Conservation (phyloP, 2,888 invertebrate genomes). For the Pristionchus maxplancki region DNA sequence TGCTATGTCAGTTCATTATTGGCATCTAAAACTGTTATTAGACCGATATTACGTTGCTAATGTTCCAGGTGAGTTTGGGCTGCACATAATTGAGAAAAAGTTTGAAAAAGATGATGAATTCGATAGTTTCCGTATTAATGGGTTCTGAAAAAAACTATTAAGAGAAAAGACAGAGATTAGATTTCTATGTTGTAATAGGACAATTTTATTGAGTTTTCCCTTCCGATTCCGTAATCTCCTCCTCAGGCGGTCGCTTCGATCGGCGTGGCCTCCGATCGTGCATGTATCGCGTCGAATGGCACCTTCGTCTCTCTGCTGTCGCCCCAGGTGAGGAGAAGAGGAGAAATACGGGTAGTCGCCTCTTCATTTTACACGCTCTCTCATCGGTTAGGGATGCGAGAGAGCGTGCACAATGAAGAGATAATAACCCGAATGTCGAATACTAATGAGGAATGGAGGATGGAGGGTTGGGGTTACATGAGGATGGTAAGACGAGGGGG, state of each 20-base stretch:
- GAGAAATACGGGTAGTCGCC: neutral
- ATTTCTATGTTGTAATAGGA: too few species aligned
- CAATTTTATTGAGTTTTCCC: neutral
- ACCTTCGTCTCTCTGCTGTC: constrained; percentile 56
- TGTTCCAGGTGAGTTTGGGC: neutral
- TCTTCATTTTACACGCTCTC: too few species aligned
- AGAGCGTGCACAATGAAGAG: too few species aligned
- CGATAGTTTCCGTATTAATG: neutral
- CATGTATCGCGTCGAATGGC: constrained; percentile 76
- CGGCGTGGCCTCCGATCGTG: constrained; percentile 75
- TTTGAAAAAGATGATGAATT: neutral
- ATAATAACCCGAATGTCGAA: too few species aligned
- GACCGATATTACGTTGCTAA: too few species aligned
- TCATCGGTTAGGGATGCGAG: too few species aligned
- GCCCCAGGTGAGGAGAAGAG: constrained; percentile 9
- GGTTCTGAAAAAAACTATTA: too few species aligned
- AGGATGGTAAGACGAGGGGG: neutral
- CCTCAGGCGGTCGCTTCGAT: constrained; percentile 75
- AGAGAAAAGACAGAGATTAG: too few species aligned
- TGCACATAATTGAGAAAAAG: neutral
- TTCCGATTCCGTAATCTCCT: neutral
- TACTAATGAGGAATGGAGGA: neutral
- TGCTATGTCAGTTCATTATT: constrained; percentile 68
- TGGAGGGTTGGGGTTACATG: neutral
- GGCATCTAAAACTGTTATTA: too few species aligned